These are phyloP conservation scores for Nerophis lumbriciformis DNA, from an alignment of 2,113 vertebrate species.

Conservation along the genomic window DNA sequence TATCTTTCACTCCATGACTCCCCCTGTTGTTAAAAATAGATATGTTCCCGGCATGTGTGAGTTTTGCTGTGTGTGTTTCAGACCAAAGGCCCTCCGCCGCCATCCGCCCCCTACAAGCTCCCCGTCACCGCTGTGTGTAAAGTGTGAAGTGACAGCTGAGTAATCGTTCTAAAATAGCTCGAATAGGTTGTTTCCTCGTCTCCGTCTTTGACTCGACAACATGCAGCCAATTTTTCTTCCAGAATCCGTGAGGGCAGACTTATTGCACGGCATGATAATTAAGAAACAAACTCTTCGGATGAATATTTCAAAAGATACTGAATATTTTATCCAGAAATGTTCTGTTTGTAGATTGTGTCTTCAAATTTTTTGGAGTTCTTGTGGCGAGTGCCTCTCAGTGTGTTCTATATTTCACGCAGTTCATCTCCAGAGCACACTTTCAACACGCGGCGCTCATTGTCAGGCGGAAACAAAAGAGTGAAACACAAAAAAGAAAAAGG, in stretches of 20 bases:
- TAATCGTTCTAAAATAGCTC: conserved; percentile 69
- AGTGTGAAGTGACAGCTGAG: conserved; percentile 71
- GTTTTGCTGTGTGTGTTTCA: conserved; percentile 37
- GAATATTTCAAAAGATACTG: conserved; percentile 36
- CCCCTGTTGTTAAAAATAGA: conserved; percentile 54
- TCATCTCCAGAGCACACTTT: conserved; percentile 25
- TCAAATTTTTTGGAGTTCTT: conserved; percentile 14
- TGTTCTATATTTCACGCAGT: conserved; percentile 19
- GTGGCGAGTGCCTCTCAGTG: not conserved
- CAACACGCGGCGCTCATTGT: conserved; percentile 17
- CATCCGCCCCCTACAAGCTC: conserved; percentile 48
- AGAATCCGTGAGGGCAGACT: conserved; percentile 9
- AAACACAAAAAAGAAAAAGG: conserved; percentile 4
- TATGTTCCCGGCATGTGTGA: conserved; percentile 50
- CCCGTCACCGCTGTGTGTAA: conserved; percentile 62
- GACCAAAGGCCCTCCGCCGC: conserved; percentile 51
- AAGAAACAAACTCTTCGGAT: conserved; percentile 39
- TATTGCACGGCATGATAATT: conserved; percentile 40
- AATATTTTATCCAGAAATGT: conserved; percentile 30
- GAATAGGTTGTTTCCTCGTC: conserved; percentile 50
- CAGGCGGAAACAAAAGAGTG: conserved; percentile 25
- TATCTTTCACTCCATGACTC: conserved; percentile 55
- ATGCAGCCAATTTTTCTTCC: conserved; percentile 19
- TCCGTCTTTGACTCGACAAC: conserved; percentile 19
- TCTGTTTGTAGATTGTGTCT: conserved; percentile 20